Conservation (phyloP, 2,888 invertebrate species). For the Lithophane leautieri region DNA sequence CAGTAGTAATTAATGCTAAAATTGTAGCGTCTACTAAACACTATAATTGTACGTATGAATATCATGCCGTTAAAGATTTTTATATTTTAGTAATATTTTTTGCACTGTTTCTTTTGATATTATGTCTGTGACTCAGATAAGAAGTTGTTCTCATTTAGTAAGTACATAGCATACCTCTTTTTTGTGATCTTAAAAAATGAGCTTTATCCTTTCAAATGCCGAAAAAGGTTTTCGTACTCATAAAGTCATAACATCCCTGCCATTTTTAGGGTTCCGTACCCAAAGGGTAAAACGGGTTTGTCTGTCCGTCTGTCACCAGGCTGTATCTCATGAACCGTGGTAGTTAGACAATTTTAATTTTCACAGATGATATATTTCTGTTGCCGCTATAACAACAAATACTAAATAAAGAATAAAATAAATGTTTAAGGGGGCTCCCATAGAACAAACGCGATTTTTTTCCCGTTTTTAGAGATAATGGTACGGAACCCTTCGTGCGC, state of each 20-base stretch:
- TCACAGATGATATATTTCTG: too few relatives aligned
- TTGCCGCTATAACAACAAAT: too few relatives aligned
- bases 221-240: background rate
- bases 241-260: background rate
- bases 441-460: too few relatives aligned
- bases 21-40: conserved; percentile 41
- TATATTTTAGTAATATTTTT: conserved; percentile 9
- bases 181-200: conserved; percentile 15
- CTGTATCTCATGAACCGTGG: too few relatives aligned
- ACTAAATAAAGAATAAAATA: too few relatives aligned
- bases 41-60: conserved; percentile 39
- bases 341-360: too few relatives aligned
- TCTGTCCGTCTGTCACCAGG: too few relatives aligned
- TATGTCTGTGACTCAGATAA: conserved; percentile 18
- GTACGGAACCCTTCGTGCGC: too few relatives aligned
- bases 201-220: background rate
- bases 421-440: too few relatives aligned
- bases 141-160: conserved; percentile 16
- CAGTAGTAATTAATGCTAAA: conserved; percentile 46
- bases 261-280: too few relatives aligned
- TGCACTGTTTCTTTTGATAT: conserved; percentile 6
- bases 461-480: too few relatives aligned
- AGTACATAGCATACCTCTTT: conserved; percentile 10
- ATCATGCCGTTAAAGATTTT: background rate
- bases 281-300: too few relatives aligned